Base-by-base conservation (phyloP, 2,888 invertebrate species). In the Drosophila antonietae region DNA sequence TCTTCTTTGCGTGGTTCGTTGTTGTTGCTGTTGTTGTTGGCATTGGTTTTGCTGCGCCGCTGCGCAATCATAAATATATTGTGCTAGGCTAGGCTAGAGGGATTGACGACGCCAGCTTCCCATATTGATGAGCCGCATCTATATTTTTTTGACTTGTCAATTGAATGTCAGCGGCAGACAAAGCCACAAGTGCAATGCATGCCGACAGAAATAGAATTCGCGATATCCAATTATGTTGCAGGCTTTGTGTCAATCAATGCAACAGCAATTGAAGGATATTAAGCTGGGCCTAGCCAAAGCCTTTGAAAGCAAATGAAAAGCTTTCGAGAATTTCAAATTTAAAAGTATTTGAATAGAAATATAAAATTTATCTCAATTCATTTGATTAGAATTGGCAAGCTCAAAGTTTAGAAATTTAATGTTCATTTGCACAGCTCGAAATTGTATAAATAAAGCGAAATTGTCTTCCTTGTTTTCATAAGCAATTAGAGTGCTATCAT, bases 21-120 rank as follows among this genome's bases (percentile, higher is more conserved):
- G 39, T 59, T 62, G 41, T 51, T 58, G 47, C 33, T 37, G 52
- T 39, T 53, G 53, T 52, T 52, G n/a, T 52, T 53, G 52, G 35
- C 35, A 35, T 52, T 35, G 52, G 23, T 39, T 53, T 31, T 44
- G 65, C 70, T 64, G 75, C 73, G 65, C 70, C 64, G 71, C 76
- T 53, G 75, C 81, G 66, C 87, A 90, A 90, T 83, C 83, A 71
- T 72, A 80, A 88, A 88, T 75, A 78, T 87, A 82, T 89, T 90
- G 90, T 83, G 88, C 74, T 79, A 90, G 88, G 87, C 80, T 86
- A 60, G 39, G 39, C 53, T 55, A 53, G 35, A 23, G 55, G 56
- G 23, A 51, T 44, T 18, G 51, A n/a, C 55, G 44, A 41, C n/a
- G 49, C 14, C 43, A 49, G 53, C 56, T 31, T 31, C 62, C 55